Percentiles rank a stretch among this genome's conserved stretches.
These are phyloP conservation scores for Myotis lucifugus DNA, from an alignment of 2,113 vertebrate species.

Conservation along the genomic window DNA sequence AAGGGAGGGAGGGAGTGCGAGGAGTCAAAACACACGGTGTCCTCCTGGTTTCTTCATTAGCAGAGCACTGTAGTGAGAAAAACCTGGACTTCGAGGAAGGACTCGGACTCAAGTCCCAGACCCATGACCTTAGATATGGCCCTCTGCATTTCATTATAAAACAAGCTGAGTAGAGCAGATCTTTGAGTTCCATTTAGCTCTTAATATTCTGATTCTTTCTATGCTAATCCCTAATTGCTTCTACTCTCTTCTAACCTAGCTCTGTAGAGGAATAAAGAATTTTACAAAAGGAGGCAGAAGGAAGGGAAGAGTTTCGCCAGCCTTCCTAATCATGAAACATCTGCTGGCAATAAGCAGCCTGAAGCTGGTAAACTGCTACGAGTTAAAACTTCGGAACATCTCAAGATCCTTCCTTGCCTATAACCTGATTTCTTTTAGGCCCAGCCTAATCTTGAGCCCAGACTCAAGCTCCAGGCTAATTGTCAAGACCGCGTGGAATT, in stretches of 20 bases:
- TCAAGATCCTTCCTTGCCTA: not conserved
- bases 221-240: not conserved
- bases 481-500: not conserved
- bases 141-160: not conserved
- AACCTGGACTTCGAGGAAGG: not conserved
- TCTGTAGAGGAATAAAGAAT: not conserved
- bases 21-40: not conserved
- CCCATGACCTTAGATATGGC: not conserved
- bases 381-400: not conserved
- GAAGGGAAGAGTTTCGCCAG: not conserved
- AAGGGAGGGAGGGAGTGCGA: not conserved
- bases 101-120: not conserved
- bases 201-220: not conserved
- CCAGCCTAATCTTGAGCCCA: conserved; percentile 42
- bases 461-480: not conserved
- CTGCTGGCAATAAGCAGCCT: not conserved
- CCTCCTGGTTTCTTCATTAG: not conserved
- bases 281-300: not conserved
- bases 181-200: not conserved
- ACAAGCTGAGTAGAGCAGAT: not conserved
- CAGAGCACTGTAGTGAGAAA: not conserved
- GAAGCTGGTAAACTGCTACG: not conserved
- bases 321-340: not conserved
- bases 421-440: conserved; percentile 44
- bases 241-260: not conserved